Conservation (phyloP, 2,113 vertebrate genomes). For the Urocitellus parryii region DNA sequence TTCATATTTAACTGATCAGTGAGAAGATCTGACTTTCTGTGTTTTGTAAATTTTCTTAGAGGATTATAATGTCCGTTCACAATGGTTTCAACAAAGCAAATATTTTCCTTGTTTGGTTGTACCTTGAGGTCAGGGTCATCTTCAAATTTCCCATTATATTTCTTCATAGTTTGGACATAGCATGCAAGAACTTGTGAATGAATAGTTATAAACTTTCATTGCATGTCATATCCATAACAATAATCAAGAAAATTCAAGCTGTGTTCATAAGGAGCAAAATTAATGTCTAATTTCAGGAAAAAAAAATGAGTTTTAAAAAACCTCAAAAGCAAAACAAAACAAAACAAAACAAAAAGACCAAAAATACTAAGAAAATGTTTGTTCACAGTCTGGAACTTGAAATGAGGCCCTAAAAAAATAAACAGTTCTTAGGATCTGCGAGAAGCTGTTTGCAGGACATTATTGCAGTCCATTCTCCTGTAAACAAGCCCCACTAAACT, state of each 20-base stretch:
- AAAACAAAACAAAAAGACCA: background rate
- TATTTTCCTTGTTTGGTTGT: background rate
- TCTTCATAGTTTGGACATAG: background rate
- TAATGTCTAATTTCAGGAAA: constrained; percentile 23
- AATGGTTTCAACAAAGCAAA: background rate
- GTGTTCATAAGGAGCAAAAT: constrained; percentile 15
- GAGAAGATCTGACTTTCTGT: background rate
- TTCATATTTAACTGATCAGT: background rate
- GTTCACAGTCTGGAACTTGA: constrained; percentile 47
- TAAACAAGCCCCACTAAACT: background rate
- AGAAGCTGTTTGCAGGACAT: background rate
- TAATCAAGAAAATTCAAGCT: constrained; percentile 28
- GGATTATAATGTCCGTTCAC: background rate
- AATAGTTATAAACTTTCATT: background rate
- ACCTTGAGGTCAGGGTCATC: background rate
- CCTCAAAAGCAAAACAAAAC: background rate
- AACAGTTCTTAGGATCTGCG: constrained; percentile 3
- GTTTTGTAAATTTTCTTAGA: background rate
- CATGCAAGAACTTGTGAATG: background rate
- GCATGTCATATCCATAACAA: background rate
- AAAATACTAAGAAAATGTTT: constrained; percentile 51
- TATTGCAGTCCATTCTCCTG: constrained; percentile 13
- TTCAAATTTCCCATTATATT: background rate
- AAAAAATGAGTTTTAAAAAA: background rate
- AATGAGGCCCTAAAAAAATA: constrained; percentile 32